These are phyloP conservation scores for Drosophila monieri DNA, from an alignment of 2,888 invertebrate species.

Conservation along the genomic window DNA sequence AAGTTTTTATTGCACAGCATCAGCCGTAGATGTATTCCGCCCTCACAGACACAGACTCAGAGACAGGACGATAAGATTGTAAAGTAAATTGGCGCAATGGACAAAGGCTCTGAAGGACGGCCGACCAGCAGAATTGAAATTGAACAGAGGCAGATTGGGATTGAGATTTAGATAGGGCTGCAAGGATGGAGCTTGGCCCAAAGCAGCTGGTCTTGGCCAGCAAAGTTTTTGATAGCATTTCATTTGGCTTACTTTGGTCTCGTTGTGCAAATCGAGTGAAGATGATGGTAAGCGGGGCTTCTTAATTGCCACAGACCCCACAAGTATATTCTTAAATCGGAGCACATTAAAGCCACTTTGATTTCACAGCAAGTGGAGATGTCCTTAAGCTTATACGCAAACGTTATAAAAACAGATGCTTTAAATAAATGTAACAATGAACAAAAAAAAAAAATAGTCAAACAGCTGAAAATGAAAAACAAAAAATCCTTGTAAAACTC, in stretches of 20 bases:
- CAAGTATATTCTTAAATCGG: slow-evolving; percentile 11
- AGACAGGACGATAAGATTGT: slow-evolving; percentile 44
- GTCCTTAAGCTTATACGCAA: slow-evolving; percentile 30
- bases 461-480: slow-evolving; percentile 47
- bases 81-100: slow-evolving; percentile 68
- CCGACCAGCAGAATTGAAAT: slow-evolving; percentile 70
- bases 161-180: slow-evolving; percentile 44
- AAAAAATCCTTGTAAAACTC: slow-evolving; percentile 62
- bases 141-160: slow-evolving; percentile 6
- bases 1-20: slow-evolving; percentile 69
- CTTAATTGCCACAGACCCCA: slow-evolving; percentile 29
- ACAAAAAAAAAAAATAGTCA: slow-evolving; percentile 38
- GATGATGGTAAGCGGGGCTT: slow-evolving; percentile 21
- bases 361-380: slow-evolving; percentile 34
- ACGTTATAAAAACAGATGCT: slow-evolving; percentile 47
- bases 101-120: slow-evolving; percentile 43
- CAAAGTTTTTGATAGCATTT: slow-evolving; percentile 71
- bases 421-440: slow-evolving; percentile 35
- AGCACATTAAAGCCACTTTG: slow-evolving; percentile 52
- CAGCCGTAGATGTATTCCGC: slow-evolving; percentile 13
- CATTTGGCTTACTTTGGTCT: slow-evolving; percentile 28
- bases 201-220: slow-evolving; percentile 42
- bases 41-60: neutral
- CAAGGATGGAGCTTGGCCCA: slow-evolving; percentile 40
- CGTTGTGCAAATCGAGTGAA: slow-evolving; percentile 41